phyloP scores from a whole-genome alignment of 2,797 vertebrate species.

The Astyanax mexicanus region DNA sequence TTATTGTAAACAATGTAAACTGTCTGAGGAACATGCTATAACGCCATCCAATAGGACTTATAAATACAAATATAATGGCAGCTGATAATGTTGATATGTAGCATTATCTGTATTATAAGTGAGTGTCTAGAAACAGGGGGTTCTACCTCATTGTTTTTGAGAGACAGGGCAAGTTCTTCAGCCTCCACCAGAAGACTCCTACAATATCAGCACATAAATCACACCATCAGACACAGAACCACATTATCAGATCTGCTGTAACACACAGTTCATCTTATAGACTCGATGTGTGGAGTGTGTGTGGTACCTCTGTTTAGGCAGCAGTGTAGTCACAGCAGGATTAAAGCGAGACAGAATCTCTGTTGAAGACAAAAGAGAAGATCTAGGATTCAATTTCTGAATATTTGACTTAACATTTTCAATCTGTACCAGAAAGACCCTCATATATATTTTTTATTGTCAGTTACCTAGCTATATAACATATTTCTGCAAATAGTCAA shows the following conservation, averaged over 20 bases:
- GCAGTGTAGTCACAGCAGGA: slow-evolving; percentile 57
- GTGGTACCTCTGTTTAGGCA: slow-evolving; percentile 65
- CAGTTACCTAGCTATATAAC: too few relatives aligned
- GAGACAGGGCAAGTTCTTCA: slow-evolving; percentile 57
- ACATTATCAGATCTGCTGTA: background rate
- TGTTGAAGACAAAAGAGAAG: slow-evolving; percentile 52
- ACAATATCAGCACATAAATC: slow-evolving; percentile 55
- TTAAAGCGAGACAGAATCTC: slow-evolving; percentile 78
- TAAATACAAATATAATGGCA: background rate
- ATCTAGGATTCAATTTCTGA: too few relatives aligned
- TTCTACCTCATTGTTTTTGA: slow-evolving; percentile 69
- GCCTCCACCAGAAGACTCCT: slow-evolving; percentile 72
- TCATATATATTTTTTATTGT: too few relatives aligned
- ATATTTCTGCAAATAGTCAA: too few relatives aligned
- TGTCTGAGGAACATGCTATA: too few relatives aligned
- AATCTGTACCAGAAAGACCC: too few relatives aligned
- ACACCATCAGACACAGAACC: background rate
- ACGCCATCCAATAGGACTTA: too few relatives aligned
- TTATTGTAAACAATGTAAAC: too few relatives aligned
- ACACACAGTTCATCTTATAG: too few relatives aligned
- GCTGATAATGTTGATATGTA: background rate
- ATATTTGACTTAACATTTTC: too few relatives aligned
- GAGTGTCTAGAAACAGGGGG: too few relatives aligned
- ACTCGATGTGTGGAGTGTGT: too few relatives aligned
- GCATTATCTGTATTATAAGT: background rate